Evolutionary conservation across 2,888 invertebrate genomes (phyloP).

Genomic region (Carcina quercana): DNA sequence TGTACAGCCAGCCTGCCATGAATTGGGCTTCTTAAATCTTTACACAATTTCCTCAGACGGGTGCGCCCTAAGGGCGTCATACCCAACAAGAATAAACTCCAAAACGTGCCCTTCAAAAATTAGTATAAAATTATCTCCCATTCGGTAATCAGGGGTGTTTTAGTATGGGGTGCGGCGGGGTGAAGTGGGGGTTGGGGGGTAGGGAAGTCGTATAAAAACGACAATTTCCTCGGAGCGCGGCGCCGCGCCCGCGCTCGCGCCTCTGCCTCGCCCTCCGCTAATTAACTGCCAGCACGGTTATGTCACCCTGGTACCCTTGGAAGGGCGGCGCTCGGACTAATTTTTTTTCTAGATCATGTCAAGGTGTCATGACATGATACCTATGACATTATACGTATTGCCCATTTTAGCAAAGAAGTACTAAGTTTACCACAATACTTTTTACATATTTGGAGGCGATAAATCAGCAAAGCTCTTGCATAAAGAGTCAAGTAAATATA

Average conservation of each 20-base stretch:
- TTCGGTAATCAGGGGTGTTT: conserved; percentile 31
- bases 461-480: too few species aligned
- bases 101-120: conserved; percentile 2
- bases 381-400: too few species aligned
- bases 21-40: too few species aligned
- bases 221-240: conserved; percentile 70
- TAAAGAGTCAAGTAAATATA: too few species aligned
- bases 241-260: conserved; percentile 69
- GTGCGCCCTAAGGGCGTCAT: too few species aligned
- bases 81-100: neutral
- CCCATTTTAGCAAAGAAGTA: too few species aligned
- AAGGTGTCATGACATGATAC: too few species aligned
- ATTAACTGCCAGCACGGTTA: conserved; percentile 71
- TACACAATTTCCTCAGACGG: too few species aligned
- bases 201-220: conserved; percentile 72
- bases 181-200: conserved; percentile 43
- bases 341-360: too few species aligned
- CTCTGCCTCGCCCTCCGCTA: conserved; percentile 66
- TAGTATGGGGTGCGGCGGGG: conserved; percentile 38
- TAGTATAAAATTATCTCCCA: conserved; percentile 6
- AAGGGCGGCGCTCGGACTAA: conserved; percentile 48
- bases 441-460: too few species aligned
- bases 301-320: conserved; percentile 69
- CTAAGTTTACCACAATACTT: too few species aligned
- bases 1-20: too few species aligned